Percentiles rank a stretch among this genome's conserved stretches.
Conservation (phyloP, 2,113 vertebrate species). For the Calypte anna region DNA sequence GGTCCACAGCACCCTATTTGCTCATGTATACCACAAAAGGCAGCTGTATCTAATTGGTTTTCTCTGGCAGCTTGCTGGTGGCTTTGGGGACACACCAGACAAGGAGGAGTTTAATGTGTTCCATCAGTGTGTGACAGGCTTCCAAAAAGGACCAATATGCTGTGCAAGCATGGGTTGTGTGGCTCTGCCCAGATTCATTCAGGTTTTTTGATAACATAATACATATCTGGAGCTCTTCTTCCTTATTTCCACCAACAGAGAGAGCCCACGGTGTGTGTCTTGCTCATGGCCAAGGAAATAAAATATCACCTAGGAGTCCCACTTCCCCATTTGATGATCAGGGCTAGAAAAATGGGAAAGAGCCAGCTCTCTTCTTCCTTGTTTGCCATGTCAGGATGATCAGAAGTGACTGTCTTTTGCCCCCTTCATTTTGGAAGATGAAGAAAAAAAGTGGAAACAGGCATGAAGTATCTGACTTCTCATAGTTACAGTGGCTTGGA, state of each 20-base stretch:
- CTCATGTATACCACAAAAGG: neutral
- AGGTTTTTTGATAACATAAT: neutral
- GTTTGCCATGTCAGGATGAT: neutral
- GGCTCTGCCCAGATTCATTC: neutral
- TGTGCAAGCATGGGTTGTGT: neutral
- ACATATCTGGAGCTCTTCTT: neutral
- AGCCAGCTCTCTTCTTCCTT: neutral
- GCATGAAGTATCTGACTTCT: neutral
- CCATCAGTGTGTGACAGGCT: neutral
- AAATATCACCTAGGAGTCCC: neutral
- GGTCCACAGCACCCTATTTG: neutral
- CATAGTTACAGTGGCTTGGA: neutral
- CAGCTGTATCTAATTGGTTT: neutral
- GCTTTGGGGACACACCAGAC: neutral
- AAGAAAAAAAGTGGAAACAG: neutral
- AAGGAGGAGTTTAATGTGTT: neutral
- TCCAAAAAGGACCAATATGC: neutral
- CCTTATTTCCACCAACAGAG: neutral
- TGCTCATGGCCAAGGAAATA: neutral
- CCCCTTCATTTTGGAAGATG: neutral
- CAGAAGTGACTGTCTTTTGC: neutral
- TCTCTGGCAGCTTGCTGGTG: neutral
- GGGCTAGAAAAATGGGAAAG: neutral
- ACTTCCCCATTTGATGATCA: fast-evolving
- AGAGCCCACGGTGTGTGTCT: fast-evolving